Base-by-base conservation (phyloP, 2,113 vertebrate species). In the Dascyllus trimaculatus region DNA sequence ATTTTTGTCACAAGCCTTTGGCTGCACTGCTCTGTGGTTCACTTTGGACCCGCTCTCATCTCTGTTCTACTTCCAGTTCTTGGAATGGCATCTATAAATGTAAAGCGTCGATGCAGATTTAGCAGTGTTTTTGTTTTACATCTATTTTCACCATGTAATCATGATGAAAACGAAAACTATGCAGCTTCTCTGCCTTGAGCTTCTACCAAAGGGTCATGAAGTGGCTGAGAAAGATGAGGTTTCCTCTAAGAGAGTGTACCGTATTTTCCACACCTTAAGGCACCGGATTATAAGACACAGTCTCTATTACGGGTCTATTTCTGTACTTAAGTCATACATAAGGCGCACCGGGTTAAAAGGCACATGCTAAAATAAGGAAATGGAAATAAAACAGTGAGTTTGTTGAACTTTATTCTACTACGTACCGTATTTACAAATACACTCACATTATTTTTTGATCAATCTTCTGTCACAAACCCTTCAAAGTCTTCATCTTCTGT, bases 1-100 rank as follows among this genome's bases (percentile, higher is more conserved):
- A 78, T 76, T 85, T 88, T 75, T 71, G 74, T 85, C 79, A 58
- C 68, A 70, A 80, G 72, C 53, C 78, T 71, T 80, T 81, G 87
- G 71, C 81, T 49, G 72, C 71, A 60, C 40, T 10, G 4, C 29
- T 74, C 59, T 71, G 73, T 19, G 69, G 78, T 77, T 85, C 48
- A 48, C n/a, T 43, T 62, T 90, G 71, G 86, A 82, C 75, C 40
- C 35, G 4, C 74, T 49, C 53, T 40, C 56, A 67, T 63, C 66
- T 82, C 75, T 81, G 69, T 72, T 82, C 73, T 82, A 52, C 53
- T 29, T 88, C 74, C 85, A 88, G 58, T 25, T 69, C 40, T 75
- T 51, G 58, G 24, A 73, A 25, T 43, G 57, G 48, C 67, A 52
- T 54, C n/a, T 75, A 8, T 54, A 68, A 49, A 79, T 80, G 62